phyloP scores from a whole-genome alignment of 2,113 vertebrate genomes.

The Ctenomys sociabilis region DNA sequence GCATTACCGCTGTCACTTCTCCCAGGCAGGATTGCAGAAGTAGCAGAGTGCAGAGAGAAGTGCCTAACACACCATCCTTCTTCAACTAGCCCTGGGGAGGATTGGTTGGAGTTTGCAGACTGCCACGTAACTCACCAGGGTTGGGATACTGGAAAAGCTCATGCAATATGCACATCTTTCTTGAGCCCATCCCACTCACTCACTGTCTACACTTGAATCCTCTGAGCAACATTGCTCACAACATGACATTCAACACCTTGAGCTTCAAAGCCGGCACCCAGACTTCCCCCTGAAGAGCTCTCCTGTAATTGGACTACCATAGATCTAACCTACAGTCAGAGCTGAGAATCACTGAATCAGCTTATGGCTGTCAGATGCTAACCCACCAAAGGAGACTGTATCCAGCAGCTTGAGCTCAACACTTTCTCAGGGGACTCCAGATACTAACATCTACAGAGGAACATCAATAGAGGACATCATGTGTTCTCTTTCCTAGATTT shows the following conservation, averaged over 20 bases:
- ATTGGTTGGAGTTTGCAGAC: neutral
- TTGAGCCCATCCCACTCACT: too few relatives aligned
- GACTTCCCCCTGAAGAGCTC: accelerated
- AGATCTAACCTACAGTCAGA: neutral
- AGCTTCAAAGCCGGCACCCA: neutral
- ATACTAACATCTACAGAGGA: neutral
- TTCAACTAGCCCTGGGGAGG: accelerated
- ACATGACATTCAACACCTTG: neutral
- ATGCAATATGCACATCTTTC: neutral
- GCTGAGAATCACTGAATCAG: neutral
- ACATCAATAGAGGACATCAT: neutral
- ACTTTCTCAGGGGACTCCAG: neutral
- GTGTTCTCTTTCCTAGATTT: neutral
- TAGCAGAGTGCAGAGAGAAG: too few relatives aligned
- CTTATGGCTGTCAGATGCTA: neutral
- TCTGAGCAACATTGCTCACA: neutral
- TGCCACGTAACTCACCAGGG: too few relatives aligned
- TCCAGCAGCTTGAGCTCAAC: neutral
- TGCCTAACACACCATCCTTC: neutral
- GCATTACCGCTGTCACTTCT: neutral
- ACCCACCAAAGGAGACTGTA: neutral
- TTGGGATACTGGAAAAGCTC: neutral
- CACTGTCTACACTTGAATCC: too few relatives aligned
- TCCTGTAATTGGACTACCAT: too few relatives aligned
- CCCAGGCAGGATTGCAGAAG: neutral